phyloP scores from a whole-genome alignment of 2,113 vertebrate genomes.

The Marmota flaviventris region DNA sequence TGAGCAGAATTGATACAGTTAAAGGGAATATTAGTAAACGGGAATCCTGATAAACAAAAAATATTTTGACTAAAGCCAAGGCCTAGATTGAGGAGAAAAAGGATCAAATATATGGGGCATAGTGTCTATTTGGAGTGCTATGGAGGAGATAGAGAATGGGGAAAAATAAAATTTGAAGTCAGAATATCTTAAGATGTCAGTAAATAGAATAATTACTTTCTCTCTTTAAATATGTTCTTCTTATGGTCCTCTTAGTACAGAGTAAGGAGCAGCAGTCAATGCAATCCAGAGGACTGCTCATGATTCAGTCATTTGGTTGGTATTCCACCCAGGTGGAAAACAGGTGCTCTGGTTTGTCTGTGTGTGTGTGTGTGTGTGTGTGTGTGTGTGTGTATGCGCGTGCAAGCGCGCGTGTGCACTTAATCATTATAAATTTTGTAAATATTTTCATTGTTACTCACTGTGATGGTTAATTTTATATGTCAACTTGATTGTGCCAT shows the following conservation, averaged over 20 bases:
- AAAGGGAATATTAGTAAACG: constrained; percentile 3
- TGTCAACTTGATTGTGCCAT: not conserved
- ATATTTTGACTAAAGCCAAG: constrained; percentile 16
- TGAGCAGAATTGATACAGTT: not conserved
- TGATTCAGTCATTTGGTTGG: not conserved
- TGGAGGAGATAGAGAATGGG: not conserved
- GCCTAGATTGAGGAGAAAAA: not conserved
- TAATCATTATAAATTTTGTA: not conserved
- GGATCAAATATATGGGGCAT: not conserved
- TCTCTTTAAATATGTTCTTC: constrained; percentile 19
- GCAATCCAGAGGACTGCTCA: not conserved
- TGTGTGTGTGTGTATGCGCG: too few species aligned
- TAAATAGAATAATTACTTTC: not conserved
- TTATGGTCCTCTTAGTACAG: not conserved
- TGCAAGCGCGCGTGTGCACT: too few species aligned
- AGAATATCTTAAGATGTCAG: not conserved
- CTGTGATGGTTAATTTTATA: not conserved
- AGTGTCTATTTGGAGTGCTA: not conserved
- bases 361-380: not conserved
- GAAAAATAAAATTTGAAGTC: not conserved
- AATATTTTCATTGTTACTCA: constrained; percentile 7
- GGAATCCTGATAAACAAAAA: not conserved
- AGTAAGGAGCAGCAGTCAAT: not conserved
- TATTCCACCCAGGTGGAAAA: not conserved
- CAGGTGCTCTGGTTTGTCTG: not conserved